These are phyloP conservation scores for Caenorhabditis tropicalis DNA, from an alignment of 1,140 invertebrate genomes.

Conservation along the genomic window DNA sequence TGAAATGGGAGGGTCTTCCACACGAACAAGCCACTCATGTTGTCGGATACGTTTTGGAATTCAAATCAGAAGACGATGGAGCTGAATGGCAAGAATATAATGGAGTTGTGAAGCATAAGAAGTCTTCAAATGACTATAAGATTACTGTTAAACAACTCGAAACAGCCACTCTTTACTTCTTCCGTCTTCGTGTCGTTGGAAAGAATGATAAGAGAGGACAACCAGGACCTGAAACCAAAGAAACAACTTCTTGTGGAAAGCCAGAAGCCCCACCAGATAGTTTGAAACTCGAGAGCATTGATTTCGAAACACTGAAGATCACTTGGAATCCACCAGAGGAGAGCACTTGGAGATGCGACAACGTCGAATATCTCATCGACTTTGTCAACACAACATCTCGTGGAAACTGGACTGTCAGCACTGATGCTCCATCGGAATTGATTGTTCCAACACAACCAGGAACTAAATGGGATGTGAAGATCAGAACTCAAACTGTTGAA, in stretches of 20 bases:
- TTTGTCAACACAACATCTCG: constrained; percentile 60
- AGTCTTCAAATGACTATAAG: constrained; percentile 64
- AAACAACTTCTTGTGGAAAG: constrained; percentile 68
- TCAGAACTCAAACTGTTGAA: constrained; percentile 71
- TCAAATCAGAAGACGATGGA: constrained; percentile 68
- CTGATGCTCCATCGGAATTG: constrained; percentile 56
- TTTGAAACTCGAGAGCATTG: constrained; percentile 65
- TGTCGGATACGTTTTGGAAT: constrained; percentile 69
- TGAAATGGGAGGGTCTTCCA: constrained; percentile 68
- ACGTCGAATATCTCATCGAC: constrained; percentile 68
- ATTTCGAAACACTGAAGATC: constrained; percentile 66
- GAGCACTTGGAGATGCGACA: constrained; percentile 70
- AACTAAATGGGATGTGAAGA: constrained; percentile 71
- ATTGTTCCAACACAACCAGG: constrained; percentile 55
- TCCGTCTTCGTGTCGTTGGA: constrained; percentile 70
- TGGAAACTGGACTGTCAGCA: constrained; percentile 53
- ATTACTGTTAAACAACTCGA: constrained; percentile 63
- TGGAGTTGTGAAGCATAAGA: constrained; percentile 66
- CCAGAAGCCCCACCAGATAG: constrained; percentile 69
- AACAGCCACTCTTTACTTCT: constrained; percentile 71
- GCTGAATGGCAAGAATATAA: constrained; percentile 69
- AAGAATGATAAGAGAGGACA: constrained; percentile 71
- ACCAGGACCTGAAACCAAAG: constrained; percentile 70
- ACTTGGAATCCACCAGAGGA: constrained; percentile 68
- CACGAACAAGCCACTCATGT: constrained; percentile 68